Base-by-base conservation (phyloP, 2,113 vertebrate genomes). In the Petrocephalus microphthalmus region DNA sequence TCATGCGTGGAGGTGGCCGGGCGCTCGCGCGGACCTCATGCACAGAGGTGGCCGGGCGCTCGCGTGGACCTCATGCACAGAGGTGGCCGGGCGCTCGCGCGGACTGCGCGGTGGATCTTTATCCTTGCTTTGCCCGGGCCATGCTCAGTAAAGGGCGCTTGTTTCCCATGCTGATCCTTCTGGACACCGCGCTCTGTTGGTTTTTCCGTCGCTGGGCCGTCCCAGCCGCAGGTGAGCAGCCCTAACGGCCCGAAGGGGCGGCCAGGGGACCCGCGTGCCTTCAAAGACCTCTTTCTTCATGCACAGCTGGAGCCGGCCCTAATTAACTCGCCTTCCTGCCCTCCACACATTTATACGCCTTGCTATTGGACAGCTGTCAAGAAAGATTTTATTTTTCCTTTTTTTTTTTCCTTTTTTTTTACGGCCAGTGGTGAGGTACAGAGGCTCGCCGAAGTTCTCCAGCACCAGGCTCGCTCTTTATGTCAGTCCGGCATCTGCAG, bases 241-340 rank as follows among this genome's bases (percentile, higher is more conserved):
- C 51, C 82, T 89, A 52, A 91, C 90, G 89, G 56, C 86, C 84
- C 60, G 81, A 22, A 60, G 54, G 84, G 82, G 83, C 25, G 25
- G 52, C 20, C 54, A 81, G 51, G 25, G 64, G 64, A 89, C 84
- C 86, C 89, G 88, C 29, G 33, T 5, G 10, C 57, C 89, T 90
- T 93, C 90, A 91, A 91, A 93, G 84, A 74, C 87, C 42, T 53
- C 89, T 93, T 92, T 91, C 85, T 92, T 91, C 88, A 88, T 85
- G 64, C 53, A 88, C 47, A 88, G 60, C 10, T 0, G 74, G 81
- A 82, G 45, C 60, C 42, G 85, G 56, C 25, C 81, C 60, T 47
- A 86, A 57, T 86, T 64, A 81, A 67, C 85, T 87, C 74, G 49
- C 81, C 84, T 85, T 85, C 56, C 88, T 88, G 83, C 57, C 56